Percentiles rank a stretch among this genome's conserved stretches.
These are phyloP conservation scores for Harlomillsia oculata DNA, from an alignment of 1,140 invertebrate genomes.

Conservation along the genomic window DNA sequence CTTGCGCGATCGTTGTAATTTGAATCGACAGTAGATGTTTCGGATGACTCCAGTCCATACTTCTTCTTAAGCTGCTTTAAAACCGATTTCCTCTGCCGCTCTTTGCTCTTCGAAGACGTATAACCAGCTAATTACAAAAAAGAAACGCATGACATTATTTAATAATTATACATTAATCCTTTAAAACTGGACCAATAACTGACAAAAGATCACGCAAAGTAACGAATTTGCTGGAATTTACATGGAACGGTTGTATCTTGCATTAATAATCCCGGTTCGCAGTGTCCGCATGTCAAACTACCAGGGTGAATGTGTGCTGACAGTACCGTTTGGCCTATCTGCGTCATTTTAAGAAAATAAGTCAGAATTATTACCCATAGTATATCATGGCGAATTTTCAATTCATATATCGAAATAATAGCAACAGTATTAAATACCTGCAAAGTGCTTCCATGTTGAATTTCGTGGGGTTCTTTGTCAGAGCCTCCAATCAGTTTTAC, in stretches of 20 bases:
- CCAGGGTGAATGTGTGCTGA: conserved; percentile 79
- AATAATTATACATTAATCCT: too few relatives aligned
- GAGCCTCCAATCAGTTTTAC: conserved; percentile 60
- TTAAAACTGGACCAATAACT: too few relatives aligned
- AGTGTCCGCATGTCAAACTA: conserved; percentile 72
- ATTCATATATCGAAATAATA: neutral
- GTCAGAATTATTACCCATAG: neutral
- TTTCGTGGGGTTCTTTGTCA: conserved; percentile 51
- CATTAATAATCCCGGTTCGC: conserved; percentile 71
- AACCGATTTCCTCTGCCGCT: conserved; percentile 53
- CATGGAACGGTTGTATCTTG: too few relatives aligned
- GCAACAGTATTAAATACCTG: conserved; percentile 37
- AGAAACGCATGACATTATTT: too few relatives aligned
- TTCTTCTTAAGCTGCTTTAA: conserved; percentile 68
- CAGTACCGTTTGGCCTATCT: conserved; percentile 60
- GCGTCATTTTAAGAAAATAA: neutral
- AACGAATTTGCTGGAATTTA: too few relatives aligned
- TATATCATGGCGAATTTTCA: neutral
- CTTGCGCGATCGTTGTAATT: conserved; percentile 75
- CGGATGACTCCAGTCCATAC: conserved; percentile 57
- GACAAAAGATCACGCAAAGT: too few relatives aligned
- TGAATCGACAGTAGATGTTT: too few relatives aligned
- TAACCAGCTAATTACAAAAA: conserved; percentile 2
- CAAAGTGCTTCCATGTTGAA: conserved; percentile 65
- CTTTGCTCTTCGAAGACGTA: conserved; percentile 2